Evolutionary conservation across 2,888 invertebrate species (phyloP).

Genomic region (Caenorhabditis auriculariae): DNA sequence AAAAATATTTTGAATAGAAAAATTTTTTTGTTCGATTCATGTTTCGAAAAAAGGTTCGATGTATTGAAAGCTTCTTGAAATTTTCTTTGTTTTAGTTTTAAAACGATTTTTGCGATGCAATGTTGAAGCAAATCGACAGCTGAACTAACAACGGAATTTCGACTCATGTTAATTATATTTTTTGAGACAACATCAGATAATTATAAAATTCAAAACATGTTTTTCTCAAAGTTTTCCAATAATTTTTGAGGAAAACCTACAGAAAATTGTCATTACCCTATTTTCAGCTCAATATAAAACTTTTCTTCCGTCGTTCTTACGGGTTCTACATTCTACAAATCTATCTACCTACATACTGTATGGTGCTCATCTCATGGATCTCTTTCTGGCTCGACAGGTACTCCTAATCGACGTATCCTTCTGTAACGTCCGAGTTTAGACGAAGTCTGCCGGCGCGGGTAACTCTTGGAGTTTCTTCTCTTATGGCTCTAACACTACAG

Average conservation of each 20-base stretch:
- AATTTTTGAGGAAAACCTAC: not conserved
- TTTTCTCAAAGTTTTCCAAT: constrained; percentile 2
- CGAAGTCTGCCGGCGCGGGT: constrained; percentile 51
- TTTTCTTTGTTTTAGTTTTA: no score
- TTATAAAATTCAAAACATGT: not conserved
- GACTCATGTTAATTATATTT: no score
- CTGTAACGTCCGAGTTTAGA: no score
- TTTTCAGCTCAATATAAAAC: constrained; percentile 59
- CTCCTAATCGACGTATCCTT: no score
- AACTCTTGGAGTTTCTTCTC: constrained; percentile 58
- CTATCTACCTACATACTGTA: constrained; percentile 62
- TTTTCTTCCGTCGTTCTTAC: constrained; percentile 58
- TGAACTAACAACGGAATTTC: no score
- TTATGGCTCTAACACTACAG: constrained; percentile 63
- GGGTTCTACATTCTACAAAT: constrained; percentile 63
- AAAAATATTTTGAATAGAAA: no score
- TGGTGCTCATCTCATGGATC: constrained; percentile 64
- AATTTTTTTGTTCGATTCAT: no score
- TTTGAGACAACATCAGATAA: not conserved
- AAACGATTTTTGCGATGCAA: no score
- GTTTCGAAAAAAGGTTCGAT: no score
- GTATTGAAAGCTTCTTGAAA: no score
- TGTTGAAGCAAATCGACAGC: no score
- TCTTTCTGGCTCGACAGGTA: constrained; percentile 62
- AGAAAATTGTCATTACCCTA: not conserved